Percentiles rank a stretch among this genome's conserved stretches.
Conservation (phyloP, 2,113 vertebrate genomes). For the Cichladusa arquata region DNA sequence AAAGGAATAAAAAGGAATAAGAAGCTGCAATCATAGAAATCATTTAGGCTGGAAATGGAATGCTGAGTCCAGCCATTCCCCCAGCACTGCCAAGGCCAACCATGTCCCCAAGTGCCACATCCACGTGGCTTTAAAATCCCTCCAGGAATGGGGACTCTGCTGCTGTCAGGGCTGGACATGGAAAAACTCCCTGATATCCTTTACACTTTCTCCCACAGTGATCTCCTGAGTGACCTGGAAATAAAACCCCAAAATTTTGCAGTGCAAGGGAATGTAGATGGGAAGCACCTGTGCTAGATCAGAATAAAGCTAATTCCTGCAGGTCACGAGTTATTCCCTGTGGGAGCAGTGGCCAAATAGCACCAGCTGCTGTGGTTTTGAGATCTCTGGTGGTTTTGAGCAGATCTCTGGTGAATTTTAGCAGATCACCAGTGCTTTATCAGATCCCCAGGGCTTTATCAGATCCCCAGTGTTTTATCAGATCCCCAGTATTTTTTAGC, state of each 20-base stretch:
- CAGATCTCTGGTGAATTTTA: accelerated
- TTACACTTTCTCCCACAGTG: accelerated
- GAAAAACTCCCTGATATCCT: no score
- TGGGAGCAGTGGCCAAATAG: background rate
- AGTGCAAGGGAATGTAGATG: background rate
- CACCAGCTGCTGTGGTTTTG: background rate
- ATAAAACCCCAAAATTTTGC: background rate
- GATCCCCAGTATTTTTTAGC: background rate
- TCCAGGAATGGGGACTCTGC: background rate
- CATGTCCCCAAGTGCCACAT: background rate
- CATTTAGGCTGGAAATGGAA: background rate
- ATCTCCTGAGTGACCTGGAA: background rate
- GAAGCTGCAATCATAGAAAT: background rate
- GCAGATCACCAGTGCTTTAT: accelerated
- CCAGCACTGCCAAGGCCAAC: background rate
- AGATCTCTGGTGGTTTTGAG: background rate
- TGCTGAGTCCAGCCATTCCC: no score
- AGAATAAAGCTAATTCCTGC: background rate
- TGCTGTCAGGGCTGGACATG: background rate
- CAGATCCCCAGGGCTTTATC: no score
- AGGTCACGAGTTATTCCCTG: background rate
- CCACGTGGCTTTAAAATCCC: accelerated
- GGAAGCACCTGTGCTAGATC: accelerated
- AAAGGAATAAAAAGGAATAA: background rate
- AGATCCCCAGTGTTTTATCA: background rate